These are phyloP conservation scores for Gallinago nigripennis DNA, from an alignment of 2,797 vertebrate species.

Conservation along the genomic window DNA sequence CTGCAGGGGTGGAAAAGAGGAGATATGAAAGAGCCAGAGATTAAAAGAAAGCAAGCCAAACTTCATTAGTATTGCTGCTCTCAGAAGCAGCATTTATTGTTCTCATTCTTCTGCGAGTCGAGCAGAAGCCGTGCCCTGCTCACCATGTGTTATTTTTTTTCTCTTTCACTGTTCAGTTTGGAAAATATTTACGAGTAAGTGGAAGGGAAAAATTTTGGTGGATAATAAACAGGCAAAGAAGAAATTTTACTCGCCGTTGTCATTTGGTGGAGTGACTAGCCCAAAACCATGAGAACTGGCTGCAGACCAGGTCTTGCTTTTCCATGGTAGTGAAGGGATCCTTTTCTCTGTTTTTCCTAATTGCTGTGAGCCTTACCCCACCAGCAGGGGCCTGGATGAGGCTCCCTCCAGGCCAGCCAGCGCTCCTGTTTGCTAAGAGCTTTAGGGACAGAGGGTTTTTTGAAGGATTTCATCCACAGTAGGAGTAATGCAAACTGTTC, in stretches of 20 bases:
- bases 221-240: neutral
- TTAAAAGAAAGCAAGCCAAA: neutral
- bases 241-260: neutral
- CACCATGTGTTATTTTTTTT: fast-evolving
- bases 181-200: neutral
- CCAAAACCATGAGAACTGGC: neutral
- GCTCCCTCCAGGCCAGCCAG: neutral
- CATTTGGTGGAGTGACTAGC: neutral
- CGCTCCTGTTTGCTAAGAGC: neutral
- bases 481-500: neutral
- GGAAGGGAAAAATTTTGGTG: neutral
- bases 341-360: fast-evolving
- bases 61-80: neutral
- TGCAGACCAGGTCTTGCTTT: too few species aligned
- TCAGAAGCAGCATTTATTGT: neutral
- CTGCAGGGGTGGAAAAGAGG: neutral
- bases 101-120: fast-evolving
- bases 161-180: neutral
- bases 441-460: neutral
- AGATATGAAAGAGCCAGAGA: fast-evolving
- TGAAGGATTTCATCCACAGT: neutral
- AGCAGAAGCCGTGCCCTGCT: neutral
- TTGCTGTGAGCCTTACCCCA: neutral
- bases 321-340: fast-evolving
- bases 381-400: neutral